These are phyloP conservation scores for Oryzias melastigma DNA, from an alignment of 2,113 vertebrate genomes.

Conservation along the genomic window DNA sequence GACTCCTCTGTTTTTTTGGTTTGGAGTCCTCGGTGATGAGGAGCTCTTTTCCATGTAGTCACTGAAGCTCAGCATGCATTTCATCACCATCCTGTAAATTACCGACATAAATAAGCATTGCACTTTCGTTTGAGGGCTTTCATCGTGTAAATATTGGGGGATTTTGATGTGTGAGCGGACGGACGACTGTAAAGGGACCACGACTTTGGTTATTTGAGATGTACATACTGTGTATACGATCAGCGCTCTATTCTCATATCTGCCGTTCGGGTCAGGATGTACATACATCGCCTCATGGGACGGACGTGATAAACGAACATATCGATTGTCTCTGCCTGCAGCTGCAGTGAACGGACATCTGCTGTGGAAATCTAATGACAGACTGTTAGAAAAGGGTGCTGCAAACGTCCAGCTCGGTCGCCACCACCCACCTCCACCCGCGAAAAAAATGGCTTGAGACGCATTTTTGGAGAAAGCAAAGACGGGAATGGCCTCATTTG, in stretches of 20 bases:
- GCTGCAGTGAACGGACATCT: constrained; percentile 70
- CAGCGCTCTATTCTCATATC: constrained; percentile 68
- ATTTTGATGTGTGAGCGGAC: constrained; percentile 49
- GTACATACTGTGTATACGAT: constrained; percentile 85
- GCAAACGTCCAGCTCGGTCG: constrained; percentile 60
- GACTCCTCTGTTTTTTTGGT: constrained; percentile 20
- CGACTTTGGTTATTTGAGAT: constrained; percentile 67
- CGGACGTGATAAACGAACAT: constrained; percentile 53
- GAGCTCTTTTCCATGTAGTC: constrained; percentile 79
- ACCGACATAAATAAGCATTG: constrained; percentile 67
- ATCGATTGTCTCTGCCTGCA: constrained; percentile 76
- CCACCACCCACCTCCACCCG: constrained; percentile 31
- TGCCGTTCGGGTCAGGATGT: constrained; percentile 75
- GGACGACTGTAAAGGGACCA: constrained; percentile 69
- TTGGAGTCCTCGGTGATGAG: constrained; percentile 69
- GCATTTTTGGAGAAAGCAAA: constrained; percentile 71
- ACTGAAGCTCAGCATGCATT: constrained; percentile 85
- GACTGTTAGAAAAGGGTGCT: constrained; percentile 80
- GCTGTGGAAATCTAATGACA: constrained; percentile 78
- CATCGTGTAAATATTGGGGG: constrained; percentile 76
- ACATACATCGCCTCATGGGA: constrained; percentile 70
- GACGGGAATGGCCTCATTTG: constrained; percentile 86
- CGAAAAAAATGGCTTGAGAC: constrained; percentile 64
- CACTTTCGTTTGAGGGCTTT: constrained; percentile 79
- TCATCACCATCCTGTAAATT: constrained; percentile 77